Evolutionary conservation across 1,140 invertebrate genomes (phyloP).

Genomic region (Bombus pascuorum): DNA sequence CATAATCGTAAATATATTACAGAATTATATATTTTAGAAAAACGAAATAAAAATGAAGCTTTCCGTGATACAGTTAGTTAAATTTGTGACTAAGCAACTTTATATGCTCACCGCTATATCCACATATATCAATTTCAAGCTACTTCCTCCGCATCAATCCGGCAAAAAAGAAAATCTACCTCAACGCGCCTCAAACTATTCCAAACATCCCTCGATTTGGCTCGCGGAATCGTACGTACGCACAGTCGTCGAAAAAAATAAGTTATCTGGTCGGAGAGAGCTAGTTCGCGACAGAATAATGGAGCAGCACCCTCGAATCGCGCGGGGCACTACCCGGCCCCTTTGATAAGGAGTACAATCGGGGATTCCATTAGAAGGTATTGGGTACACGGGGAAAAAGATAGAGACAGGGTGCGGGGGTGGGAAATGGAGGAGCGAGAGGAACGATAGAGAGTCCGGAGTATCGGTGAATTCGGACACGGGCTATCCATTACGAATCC

Average conservation of each 20-base stretch:
- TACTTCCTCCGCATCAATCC: background rate
- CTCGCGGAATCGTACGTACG: background rate
- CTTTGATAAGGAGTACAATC: slow-evolving; percentile 74
- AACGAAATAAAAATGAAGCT: no score
- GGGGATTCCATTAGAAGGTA: slow-evolving; percentile 75
- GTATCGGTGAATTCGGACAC: slow-evolving; percentile 72
- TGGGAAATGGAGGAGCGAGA: slow-evolving; percentile 10
- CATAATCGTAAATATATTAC: no score
- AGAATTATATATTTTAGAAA: no score
- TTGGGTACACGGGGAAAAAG: slow-evolving; percentile 58
- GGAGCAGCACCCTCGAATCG: slow-evolving; percentile 54
- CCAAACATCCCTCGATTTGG: background rate
- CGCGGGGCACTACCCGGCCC: slow-evolving; percentile 56
- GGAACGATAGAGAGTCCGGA: background rate
- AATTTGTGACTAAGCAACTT: background rate
- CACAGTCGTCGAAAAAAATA: slow-evolving; percentile 61
- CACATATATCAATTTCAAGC: background rate
- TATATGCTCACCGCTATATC: no score
- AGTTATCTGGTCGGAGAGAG: slow-evolving; percentile 66
- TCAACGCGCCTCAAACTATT: background rate
- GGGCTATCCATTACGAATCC: slow-evolving; percentile 76
- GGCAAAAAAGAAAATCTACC: background rate
- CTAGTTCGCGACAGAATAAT: slow-evolving; percentile 60
- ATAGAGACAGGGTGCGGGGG: slow-evolving; percentile 25
- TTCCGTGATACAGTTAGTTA: no score